Conservation (phyloP, 2,113 vertebrate genomes). For the Cardinalis cardinalis region DNA sequence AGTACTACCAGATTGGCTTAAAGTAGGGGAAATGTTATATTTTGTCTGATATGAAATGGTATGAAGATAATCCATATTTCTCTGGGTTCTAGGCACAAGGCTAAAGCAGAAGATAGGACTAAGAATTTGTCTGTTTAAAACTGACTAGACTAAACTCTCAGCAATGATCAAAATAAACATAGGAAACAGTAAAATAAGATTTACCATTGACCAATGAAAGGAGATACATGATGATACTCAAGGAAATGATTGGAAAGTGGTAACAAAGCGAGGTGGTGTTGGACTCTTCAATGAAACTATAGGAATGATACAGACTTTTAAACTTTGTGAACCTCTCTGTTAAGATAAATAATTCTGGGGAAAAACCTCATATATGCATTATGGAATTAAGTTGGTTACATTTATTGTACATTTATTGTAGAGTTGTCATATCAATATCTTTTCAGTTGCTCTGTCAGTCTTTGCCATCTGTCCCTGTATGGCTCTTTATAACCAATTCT, state of each 20-base stretch:
- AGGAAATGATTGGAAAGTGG: not conserved
- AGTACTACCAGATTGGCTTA: not conserved
- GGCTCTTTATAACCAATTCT: not conserved
- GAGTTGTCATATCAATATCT: rapidly evolving
- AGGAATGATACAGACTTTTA: not conserved
- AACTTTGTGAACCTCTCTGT: not conserved
- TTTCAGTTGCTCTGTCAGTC: not conserved
- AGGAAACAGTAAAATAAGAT: not conserved
- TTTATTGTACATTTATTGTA: not conserved
- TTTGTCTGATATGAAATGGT: not conserved
- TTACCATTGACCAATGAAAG: not conserved
- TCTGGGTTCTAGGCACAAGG: slow-evolving; percentile 11
- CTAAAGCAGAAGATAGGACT: not conserved
- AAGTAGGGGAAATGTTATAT: slow-evolving; percentile 12
- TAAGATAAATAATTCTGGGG: not conserved
- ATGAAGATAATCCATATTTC: not conserved
- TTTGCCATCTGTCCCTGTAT: not conserved
- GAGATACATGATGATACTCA: not conserved
- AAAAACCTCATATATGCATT: not conserved
- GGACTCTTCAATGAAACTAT: not conserved
- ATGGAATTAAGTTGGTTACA: not conserved
- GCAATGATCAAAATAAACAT: not conserved
- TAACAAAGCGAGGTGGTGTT: not conserved
- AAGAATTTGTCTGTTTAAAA: not conserved
- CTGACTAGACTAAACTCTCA: not conserved